These are phyloP conservation scores for Gallinago media DNA, from an alignment of 2,113 vertebrate species.

Conservation along the genomic window DNA sequence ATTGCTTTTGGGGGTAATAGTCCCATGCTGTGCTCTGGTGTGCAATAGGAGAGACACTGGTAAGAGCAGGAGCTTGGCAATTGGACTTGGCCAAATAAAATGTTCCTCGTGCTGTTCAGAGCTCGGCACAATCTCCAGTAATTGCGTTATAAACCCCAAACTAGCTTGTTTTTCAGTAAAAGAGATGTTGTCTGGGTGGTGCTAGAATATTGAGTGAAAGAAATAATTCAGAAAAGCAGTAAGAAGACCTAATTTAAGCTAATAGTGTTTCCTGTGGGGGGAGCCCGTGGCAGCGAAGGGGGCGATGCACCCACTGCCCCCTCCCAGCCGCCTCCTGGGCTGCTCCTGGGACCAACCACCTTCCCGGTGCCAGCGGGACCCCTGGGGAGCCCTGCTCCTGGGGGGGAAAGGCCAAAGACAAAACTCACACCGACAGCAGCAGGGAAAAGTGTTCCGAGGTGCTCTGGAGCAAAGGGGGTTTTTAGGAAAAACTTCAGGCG, in stretches of 20 bases:
- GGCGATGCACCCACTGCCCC: background rate
- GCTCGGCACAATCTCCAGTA: background rate
- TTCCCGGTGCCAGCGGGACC: background rate
- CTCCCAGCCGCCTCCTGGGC: rapidly evolving
- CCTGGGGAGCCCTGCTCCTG: background rate
- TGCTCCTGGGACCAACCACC: background rate
- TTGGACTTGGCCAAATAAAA: background rate
- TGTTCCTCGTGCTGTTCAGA: background rate
- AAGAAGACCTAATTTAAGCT: background rate
- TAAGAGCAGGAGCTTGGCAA: background rate
- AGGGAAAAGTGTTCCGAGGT: background rate
- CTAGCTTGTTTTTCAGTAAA: background rate
- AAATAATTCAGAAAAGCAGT: background rate
- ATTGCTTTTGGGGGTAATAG: background rate
- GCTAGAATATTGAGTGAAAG: background rate
- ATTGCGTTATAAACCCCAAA: rapidly evolving
- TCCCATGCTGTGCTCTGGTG: background rate
- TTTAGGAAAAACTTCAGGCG: background rate
- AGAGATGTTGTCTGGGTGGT: background rate
- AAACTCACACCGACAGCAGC: background rate
- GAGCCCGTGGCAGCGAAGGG: background rate
- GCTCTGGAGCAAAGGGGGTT: background rate
- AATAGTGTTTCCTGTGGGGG: background rate
- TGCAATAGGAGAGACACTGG: background rate
- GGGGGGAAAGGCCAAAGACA: background rate